Evolutionary conservation across 2,113 vertebrate genomes (phyloP), one percentile per base, ranked within the genome.

Genomic region (Hemicordylus capensis): DNA sequence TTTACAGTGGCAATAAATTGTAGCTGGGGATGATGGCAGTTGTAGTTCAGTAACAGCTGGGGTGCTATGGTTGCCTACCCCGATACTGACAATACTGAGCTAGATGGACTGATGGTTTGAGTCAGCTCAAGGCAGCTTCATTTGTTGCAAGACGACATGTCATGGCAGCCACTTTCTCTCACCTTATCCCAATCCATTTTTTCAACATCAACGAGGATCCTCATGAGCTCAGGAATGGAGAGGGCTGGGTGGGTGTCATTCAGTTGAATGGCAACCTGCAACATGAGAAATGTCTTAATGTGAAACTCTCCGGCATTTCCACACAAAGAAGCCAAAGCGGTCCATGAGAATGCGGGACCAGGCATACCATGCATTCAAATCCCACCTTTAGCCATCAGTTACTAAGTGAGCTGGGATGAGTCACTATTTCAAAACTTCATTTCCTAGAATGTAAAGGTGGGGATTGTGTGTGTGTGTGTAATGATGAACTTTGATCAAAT

Each of bases 181-280:
- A 98, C 98, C 96, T 97, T 98, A 54, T 97, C 97, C 97, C 98
- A 98, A 1, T 97, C 95, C 64, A 97, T 93, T 5, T 96, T 96
- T 92, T 98, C 98, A 66, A 98, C 87, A 2, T 98, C 98, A 92
- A 98, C 93, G 58, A 98, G 92, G 89, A 98, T 97, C 92, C 97
- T 90, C 97, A 98, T 98, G 85, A 98, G 97, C 91, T 98, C 98
- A 0, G 98, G 97, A 86, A 98, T 97, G 87, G 98, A 96, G 26
- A 98, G 95, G 44, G 98, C 98, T 0, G 97, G 98, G 87, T 98
- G 98, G 22, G 98, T 98, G 91, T 98, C 97, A 0, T 98, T 98
- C 2, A 98, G 94, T 92, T 98, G 98, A 83, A 98, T 98, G n/a
- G 97, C 97, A 77, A 98, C 97, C 97, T 98, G 92, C 42, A 86